A percentile compares a stretch with the other conserved stretches of the same genome.
Conservation (phyloP, 1,140 invertebrate species). For the Bombus soroeensis region DNA sequence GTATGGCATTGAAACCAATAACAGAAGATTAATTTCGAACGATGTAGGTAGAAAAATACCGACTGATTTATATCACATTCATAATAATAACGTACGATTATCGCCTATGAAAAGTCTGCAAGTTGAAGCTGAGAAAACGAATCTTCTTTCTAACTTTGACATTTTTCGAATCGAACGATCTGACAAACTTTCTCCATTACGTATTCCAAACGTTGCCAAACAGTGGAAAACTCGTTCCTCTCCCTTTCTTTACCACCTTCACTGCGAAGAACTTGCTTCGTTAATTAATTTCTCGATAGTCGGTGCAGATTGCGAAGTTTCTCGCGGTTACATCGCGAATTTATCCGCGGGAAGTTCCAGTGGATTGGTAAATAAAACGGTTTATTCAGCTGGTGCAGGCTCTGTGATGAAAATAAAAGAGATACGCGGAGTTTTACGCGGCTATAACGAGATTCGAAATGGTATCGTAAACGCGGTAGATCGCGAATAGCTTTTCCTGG, state of each 20-base stretch:
- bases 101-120: slow-evolving; percentile 3
- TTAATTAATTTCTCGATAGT: slow-evolving; percentile 57
- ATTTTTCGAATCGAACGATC: slow-evolving; percentile 27
- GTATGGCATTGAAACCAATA: too few relatives aligned
- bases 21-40: too few relatives aligned
- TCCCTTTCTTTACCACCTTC: neutral
- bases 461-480: neutral
- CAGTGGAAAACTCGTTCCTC: too few relatives aligned
- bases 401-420: neutral
- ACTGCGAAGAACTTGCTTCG: slow-evolving; percentile 35
- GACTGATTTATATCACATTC: slow-evolving; percentile 6
- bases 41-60: too few relatives aligned
- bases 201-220: slow-evolving; percentile 43
- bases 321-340: neutral
- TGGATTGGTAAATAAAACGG: neutral
- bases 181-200: slow-evolving; percentile 5
- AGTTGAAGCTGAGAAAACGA: slow-evolving; percentile 27
- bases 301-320: neutral
- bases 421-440: neutral
- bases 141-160: neutral
- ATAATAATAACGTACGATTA: slow-evolving; percentile 8
- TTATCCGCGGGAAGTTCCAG: neutral
- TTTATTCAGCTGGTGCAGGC: neutral
- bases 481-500: neutral
- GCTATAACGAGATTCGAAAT: neutral